phyloP scores from a whole-genome alignment of 2,888 invertebrate genomes.

The Ametastegia equiseti region DNA sequence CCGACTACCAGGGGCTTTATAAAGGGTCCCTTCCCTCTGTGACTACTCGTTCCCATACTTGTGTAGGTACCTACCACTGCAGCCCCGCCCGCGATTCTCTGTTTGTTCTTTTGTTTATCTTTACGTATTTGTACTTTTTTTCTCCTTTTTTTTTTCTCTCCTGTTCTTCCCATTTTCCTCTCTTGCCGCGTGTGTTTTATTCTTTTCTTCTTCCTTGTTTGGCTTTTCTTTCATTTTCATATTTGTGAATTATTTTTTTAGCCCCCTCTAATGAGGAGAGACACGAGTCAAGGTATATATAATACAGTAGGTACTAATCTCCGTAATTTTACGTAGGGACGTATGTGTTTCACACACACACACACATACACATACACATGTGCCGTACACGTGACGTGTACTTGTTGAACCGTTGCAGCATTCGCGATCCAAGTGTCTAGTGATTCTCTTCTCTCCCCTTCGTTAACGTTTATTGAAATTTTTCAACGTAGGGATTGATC shows the following conservation, averaged over 20 bases:
- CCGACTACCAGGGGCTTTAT: constrained; percentile 53
- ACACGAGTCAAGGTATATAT: background rate
- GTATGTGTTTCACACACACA: too few species aligned
- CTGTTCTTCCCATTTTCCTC: background rate
- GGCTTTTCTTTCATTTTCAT: background rate
- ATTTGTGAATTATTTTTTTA: background rate
- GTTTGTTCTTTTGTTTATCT: constrained; percentile 40
- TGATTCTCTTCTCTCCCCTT: constrained; percentile 59
- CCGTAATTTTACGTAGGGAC: background rate
- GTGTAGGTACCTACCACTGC: background rate
- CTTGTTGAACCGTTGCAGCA: background rate
- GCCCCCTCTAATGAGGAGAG: constrained; percentile 1
- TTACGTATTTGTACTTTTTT: background rate
- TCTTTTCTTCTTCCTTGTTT: background rate
- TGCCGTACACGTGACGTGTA: background rate
- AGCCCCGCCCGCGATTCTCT: background rate
- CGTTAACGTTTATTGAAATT: too few species aligned
- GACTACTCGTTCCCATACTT: constrained; percentile 18
- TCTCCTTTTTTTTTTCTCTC: background rate
- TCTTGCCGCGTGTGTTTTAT: background rate
- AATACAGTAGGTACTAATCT: too few species aligned
- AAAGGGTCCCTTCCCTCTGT: constrained; percentile 31
- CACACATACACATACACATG: too few species aligned
- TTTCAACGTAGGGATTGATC: too few species aligned
- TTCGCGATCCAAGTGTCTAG: constrained; percentile 48